Evolutionary conservation across 1,140 invertebrate genomes (phyloP).

Genomic region (Caenorhabditis remanei): DNA sequence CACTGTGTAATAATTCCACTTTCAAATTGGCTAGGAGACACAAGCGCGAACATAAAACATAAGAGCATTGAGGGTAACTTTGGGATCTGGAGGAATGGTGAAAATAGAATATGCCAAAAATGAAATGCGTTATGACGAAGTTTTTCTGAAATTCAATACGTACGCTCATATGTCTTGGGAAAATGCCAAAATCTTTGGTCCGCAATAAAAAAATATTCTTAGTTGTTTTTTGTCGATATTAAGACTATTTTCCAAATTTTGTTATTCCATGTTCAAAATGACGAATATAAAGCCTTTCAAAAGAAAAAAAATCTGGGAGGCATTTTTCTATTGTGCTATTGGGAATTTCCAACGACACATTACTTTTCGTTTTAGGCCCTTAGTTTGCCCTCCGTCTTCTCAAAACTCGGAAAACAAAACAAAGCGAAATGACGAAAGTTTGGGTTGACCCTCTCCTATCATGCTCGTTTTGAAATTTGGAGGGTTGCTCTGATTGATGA

Average conservation of each 20-base stretch:
- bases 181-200: background rate
- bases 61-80: background rate
- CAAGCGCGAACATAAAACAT: background rate
- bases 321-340: conserved; percentile 26
- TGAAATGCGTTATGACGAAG: background rate
- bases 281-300: conserved; percentile 15
- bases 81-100: background rate
- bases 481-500: conserved; percentile 42
- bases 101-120: background rate
- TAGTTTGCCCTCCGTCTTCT: background rate
- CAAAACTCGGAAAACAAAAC: background rate
- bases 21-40: background rate
- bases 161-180: background rate
- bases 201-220: background rate
- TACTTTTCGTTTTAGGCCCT: conserved; percentile 19
- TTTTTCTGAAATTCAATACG: conserved; percentile 21
- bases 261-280: background rate
- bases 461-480: background rate
- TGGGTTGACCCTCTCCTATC: background rate
- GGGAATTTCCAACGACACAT: conserved; percentile 52
- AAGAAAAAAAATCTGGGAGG: conserved; percentile 12
- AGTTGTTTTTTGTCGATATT: background rate
- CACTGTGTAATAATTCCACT: conserved; percentile 10
- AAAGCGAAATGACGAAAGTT: background rate
- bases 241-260: too few species aligned